Conservation (phyloP, 2,113 vertebrate genomes). For the Pterocles gutturalis region DNA sequence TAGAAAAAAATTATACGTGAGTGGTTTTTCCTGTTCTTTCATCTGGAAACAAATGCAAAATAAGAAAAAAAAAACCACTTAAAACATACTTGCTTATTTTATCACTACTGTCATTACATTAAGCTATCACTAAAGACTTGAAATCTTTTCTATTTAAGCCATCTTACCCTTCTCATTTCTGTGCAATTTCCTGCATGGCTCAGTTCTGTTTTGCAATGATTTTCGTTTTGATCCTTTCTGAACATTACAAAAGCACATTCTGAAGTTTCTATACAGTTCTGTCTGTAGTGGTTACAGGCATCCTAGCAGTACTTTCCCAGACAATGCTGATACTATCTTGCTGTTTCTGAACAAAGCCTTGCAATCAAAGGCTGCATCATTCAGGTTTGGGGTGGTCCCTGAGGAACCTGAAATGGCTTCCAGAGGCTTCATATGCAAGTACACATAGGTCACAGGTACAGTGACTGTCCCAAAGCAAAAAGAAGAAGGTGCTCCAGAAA, state of each 20-base stretch:
- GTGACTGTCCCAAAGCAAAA: not conserved
- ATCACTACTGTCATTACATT: not conserved
- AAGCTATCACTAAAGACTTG: not conserved
- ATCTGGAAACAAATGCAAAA: not conserved
- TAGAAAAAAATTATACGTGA: not conserved
- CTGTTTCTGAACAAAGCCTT: not conserved
- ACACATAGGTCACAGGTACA: not conserved
- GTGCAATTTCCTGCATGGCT: not conserved
- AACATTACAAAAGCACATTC: not conserved
- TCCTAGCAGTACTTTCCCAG: not conserved
- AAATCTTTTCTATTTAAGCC: not conserved
- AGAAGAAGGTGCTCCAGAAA: not conserved
- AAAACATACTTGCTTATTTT: not conserved
- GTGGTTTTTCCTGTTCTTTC: not conserved
- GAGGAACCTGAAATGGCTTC: not conserved
- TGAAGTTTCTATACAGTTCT: not conserved
- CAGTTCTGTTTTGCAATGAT: not conserved
- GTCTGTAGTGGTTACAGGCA: not conserved
- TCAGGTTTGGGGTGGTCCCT: not conserved
- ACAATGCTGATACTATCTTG: not conserved
- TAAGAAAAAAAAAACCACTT: not conserved
- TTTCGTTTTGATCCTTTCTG: not conserved
- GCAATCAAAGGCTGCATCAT: not conserved
- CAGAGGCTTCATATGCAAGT: not conserved
- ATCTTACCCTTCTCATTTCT: not conserved